These are phyloP conservation scores for Cottus gobio DNA, from an alignment of 2,113 vertebrate genomes.

Conservation along the genomic window DNA sequence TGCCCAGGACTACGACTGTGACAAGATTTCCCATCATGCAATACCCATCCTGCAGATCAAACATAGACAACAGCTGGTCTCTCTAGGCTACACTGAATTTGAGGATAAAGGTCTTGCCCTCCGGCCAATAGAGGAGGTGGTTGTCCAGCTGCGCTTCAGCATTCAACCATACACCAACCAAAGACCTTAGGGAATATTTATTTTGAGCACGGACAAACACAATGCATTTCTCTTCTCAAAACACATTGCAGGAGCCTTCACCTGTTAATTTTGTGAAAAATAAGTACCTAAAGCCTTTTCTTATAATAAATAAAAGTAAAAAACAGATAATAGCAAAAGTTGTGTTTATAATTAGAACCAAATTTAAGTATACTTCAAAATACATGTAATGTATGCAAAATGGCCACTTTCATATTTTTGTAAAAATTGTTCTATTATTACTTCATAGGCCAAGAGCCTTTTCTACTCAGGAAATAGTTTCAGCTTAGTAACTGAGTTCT, in stretches of 20 bases:
- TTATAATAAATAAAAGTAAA: neutral
- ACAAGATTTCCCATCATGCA: slow-evolving; percentile 37
- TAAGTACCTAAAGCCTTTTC: neutral
- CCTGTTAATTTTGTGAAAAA: neutral
- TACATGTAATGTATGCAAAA: neutral
- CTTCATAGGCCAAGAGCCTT: neutral
- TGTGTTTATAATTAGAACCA: neutral
- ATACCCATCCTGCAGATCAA: slow-evolving; percentile 24
- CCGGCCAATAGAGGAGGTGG: slow-evolving; percentile 17
- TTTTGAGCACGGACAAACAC: neutral
- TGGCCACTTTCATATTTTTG: neutral
- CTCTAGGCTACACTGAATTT: slow-evolving; percentile 29
- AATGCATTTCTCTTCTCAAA: neutral
- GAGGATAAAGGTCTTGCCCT: slow-evolving; percentile 31
- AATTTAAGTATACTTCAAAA: neutral
- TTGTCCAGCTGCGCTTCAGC: slow-evolving; percentile 65
- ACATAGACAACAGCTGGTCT: slow-evolving; percentile 44
- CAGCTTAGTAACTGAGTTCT: neutral
- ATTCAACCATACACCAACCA: neutral
- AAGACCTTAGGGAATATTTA: neutral
- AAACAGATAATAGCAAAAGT: neutral
- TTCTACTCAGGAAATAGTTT: slow-evolving; percentile 1
- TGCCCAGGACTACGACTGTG: neutral
- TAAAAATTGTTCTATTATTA: neutral
- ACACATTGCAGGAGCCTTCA: neutral